Conservation (phyloP, 2,888 invertebrate genomes). For the Thereva unica region DNA sequence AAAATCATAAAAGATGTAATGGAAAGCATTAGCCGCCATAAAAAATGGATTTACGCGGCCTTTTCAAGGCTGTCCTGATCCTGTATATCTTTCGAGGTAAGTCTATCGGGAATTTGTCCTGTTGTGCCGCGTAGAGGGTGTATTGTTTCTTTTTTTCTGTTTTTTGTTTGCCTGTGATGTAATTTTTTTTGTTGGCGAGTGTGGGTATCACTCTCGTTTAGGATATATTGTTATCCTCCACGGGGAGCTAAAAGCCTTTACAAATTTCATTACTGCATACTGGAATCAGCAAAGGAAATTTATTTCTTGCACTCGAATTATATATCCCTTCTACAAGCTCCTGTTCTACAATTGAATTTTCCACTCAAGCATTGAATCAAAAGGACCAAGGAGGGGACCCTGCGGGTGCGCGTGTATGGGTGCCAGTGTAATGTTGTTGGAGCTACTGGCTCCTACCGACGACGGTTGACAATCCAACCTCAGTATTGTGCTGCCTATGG, state of each 20-base stretch:
- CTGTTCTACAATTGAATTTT: constrained; percentile 18
- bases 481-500: too few species aligned
- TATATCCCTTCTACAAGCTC: not conserved
- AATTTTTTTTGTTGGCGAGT: too few species aligned
- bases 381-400: not conserved
- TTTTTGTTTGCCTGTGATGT: not conserved
- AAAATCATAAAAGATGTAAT: constrained; percentile 55
- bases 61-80: constrained; percentile 59
- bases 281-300: not conserved
- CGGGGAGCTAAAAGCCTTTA: constrained; percentile 21
- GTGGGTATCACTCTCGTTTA: too few species aligned
- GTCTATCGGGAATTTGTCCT: constrained; percentile 39
- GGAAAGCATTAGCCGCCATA: constrained; percentile 57
- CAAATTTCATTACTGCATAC: constrained; percentile 21
- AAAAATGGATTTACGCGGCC: constrained; percentile 60
- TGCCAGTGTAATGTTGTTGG: too few species aligned
- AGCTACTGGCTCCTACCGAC: too few species aligned
- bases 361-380: constrained; percentile 22
- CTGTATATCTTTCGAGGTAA: constrained; percentile 58
- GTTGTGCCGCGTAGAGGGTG: not conserved
- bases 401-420: too few species aligned
- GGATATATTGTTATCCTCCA: too few species aligned
- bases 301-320: constrained; percentile 9
- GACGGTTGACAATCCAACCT: too few species aligned
- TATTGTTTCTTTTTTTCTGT: constrained; percentile 14